Base-by-base conservation (phyloP, 2,797 vertebrate genomes). In the Melanotaenia nigrans region DNA sequence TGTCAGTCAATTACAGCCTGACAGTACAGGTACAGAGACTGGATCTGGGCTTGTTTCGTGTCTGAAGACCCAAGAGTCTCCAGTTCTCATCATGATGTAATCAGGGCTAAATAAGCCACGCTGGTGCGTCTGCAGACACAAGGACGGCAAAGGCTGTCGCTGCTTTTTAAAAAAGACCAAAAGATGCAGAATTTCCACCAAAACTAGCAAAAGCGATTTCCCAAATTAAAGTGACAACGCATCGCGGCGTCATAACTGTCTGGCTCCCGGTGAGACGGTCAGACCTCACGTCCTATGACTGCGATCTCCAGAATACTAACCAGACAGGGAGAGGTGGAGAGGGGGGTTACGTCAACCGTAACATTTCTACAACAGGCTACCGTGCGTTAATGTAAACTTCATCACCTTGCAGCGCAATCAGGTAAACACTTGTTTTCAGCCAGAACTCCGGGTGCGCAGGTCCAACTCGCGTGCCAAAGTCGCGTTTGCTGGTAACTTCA, bases 231-330 rank as follows among this genome's bases (percentile, higher is more conserved):
- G 85, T 86, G 91, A 84, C 89, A 89, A 42, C 77, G 90, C 88
- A 77, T 75, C 81, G 49, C 64, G 73, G 84, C 91, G 90, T 91
- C 91, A 89, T 76, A 70, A 77, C 76, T 83, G 93, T 92, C 90
- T 92, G 92, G 85, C 85, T 90, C 78, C 85, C 86, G 84, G 79
- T 81, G 88, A 84, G 81, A 74, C 77, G 75, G 68, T 84, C 92
- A 92, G 91, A 92, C 92, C 92, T 90, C 92, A 93, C 92, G 92
- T 93, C 89, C 90, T 86, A 79, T 54, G 81, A 77, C 89, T 73
- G 89, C 85, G 82, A 82, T 90, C 91, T 83, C 87, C 88, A 65
- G 93, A 88, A 93, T 93, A 94, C 90, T 92, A 91, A 90, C 78
- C 87, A 89, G 81, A 83, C 88, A 69, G 24, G 16, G 53, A 61